Conservation (phyloP, 2,797 vertebrate genomes). For the Cirrhinus molitorella region DNA sequence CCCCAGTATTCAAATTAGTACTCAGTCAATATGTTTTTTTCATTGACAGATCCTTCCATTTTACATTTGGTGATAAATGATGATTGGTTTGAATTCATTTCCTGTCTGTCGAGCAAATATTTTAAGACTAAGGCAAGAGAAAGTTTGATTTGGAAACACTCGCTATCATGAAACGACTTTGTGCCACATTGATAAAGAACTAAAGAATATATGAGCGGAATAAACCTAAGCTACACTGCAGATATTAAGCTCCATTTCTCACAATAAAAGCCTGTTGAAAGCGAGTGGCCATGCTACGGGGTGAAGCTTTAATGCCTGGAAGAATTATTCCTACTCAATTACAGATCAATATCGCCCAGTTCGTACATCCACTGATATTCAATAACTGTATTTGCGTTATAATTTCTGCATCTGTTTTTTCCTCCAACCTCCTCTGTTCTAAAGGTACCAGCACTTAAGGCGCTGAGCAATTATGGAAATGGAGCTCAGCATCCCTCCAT, state of each 20-base stretch:
- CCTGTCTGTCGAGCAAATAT: neutral
- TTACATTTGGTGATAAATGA: neutral
- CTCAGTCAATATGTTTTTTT: neutral
- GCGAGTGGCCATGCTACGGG: slow-evolving; percentile 72
- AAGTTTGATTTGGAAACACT: neutral
- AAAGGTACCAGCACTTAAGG: slow-evolving; percentile 77
- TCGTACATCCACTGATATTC: slow-evolving; percentile 65
- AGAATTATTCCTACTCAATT: slow-evolving; percentile 88
- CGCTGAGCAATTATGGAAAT: slow-evolving; percentile 92
- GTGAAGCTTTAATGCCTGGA: slow-evolving; percentile 87
- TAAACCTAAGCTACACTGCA: neutral
- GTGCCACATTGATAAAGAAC: neutral
- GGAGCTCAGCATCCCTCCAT: slow-evolving; percentile 80
- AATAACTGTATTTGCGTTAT: slow-evolving; percentile 61
- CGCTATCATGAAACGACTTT: neutral
- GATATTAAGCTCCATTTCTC: slow-evolving; percentile 26
- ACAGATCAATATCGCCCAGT: slow-evolving; percentile 88
- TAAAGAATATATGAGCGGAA: slow-evolving; percentile 7
- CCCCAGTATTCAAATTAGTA: neutral
- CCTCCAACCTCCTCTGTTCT: slow-evolving; percentile 70
- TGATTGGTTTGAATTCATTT: neutral
- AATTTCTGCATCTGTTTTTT: slow-evolving; percentile 44
- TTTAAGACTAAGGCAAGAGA: neutral
- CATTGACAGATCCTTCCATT: neutral
- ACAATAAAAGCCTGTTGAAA: slow-evolving; percentile 33